phyloP scores from a whole-genome alignment of 2,888 invertebrate species.

The Mechanitis messenoides region DNA sequence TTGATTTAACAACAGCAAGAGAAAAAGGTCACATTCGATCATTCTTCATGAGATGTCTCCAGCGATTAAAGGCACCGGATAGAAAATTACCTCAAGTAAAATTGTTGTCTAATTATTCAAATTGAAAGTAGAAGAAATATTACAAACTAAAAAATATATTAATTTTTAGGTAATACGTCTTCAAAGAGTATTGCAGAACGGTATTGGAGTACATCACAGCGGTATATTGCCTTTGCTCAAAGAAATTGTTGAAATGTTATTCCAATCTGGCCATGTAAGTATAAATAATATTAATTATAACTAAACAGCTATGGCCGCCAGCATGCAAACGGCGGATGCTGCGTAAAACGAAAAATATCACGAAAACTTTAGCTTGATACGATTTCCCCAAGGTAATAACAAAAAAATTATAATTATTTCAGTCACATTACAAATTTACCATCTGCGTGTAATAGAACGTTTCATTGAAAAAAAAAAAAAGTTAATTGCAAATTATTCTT shows the following conservation, averaged over 20 bases:
- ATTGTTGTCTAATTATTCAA: neutral
- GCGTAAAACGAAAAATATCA: too few species aligned
- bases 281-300: neutral
- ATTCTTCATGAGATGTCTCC: constrained; percentile 91
- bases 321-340: too few species aligned
- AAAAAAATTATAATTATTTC: too few species aligned
- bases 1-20: constrained; percentile 87
- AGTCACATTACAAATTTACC: too few species aligned
- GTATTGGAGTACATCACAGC: constrained; percentile 98
- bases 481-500: too few species aligned
- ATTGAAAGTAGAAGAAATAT: too few species aligned
- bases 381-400: too few species aligned
- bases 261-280: constrained; percentile 94
- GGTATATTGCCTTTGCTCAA: constrained; percentile 99
- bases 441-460: too few species aligned
- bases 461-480: too few species aligned
- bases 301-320: too few species aligned
- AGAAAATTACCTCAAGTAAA: constrained; percentile 89
- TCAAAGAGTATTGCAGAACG: constrained; percentile 78
- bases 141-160: neutral
- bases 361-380: too few species aligned
- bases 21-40: constrained; percentile 90
- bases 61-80: constrained; percentile 89
- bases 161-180: constrained; percentile 54
- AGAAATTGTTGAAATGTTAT: constrained; percentile 98